phyloP scores from a whole-genome alignment of 1,140 invertebrate genomes.

The Bombus cullumanus region DNA sequence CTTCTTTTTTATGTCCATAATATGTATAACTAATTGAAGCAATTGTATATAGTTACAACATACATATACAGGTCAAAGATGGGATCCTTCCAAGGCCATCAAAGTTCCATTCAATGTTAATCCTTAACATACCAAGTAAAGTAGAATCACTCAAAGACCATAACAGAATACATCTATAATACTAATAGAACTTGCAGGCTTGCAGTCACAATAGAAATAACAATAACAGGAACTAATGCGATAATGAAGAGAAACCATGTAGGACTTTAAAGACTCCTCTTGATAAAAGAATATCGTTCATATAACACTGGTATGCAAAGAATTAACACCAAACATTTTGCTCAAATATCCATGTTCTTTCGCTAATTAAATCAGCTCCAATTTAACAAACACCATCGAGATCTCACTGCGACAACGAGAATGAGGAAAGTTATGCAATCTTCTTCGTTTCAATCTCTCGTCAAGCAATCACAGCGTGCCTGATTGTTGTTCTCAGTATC shows the following conservation, averaged over 20 bases:
- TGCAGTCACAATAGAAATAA: neutral
- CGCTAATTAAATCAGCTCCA: neutral
- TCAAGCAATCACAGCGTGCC: neutral
- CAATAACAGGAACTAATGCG: neutral
- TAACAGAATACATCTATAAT: neutral
- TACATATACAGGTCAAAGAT: neutral
- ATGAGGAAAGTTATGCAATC: slow-evolving; percentile 20
- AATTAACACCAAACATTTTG: neutral
- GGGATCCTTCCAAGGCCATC: too few relatives aligned
- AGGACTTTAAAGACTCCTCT: neutral
- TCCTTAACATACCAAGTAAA: too few relatives aligned
- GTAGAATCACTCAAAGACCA: too few relatives aligned
- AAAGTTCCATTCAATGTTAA: neutral
- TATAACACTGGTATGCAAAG: too few relatives aligned
- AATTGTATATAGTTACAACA: neutral
- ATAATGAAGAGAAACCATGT: neutral
- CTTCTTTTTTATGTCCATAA: neutral
- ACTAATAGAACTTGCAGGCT: neutral
- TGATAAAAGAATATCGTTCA: neutral
- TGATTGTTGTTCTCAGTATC: neutral
- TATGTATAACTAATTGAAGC: neutral
- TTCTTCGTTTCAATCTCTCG: neutral
- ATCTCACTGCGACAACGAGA: slow-evolving; percentile 4
- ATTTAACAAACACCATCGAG: neutral
- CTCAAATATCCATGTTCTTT: neutral